These are phyloP conservation scores for Rhodophaea formosa DNA, from an alignment of 2,888 invertebrate genomes.

Conservation along the genomic window DNA sequence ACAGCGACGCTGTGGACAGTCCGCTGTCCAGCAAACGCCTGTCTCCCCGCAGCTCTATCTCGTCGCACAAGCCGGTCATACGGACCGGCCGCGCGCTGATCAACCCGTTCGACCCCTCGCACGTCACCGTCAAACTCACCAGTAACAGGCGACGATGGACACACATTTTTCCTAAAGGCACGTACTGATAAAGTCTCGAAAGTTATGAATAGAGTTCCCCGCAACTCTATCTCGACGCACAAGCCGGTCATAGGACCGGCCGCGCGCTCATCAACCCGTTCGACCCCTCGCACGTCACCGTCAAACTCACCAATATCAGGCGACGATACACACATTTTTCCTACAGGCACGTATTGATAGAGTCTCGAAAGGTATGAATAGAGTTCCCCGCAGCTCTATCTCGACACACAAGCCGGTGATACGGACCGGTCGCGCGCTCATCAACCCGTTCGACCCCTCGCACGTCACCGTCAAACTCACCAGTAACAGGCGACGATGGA, in stretches of 20 bases:
- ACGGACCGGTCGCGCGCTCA: slow-evolving; percentile 91
- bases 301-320: slow-evolving; percentile 96
- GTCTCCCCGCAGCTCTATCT: slow-evolving; percentile 65
- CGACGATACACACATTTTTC: slow-evolving; percentile 98
- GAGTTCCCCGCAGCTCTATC: slow-evolving; percentile 64
- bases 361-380: too few species aligned
- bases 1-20: slow-evolving; percentile 62
- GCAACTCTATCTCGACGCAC: slow-evolving; percentile 62
- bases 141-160: slow-evolving; percentile 98
- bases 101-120: slow-evolving; percentile 99
- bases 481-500: slow-evolving; percentile 97
- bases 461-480: slow-evolving; percentile 98
- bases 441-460: slow-evolving; percentile 99
- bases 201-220: too few species aligned
- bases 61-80: slow-evolving; percentile 77
- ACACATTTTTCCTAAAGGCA: slow-evolving; percentile 97
- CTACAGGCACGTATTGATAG: slow-evolving; percentile 83
- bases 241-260: slow-evolving; percentile 86
- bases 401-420: slow-evolving; percentile 78
- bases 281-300: slow-evolving; percentile 97
- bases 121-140: slow-evolving; percentile 97
- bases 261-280: slow-evolving; percentile 97
- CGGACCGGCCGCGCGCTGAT: slow-evolving; percentile 93
- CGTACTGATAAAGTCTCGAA: slow-evolving; percentile 6
- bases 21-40: slow-evolving; percentile 53